phyloP scores from a whole-genome alignment of 2,113 vertebrate genomes.

The Corvus cornix region DNA sequence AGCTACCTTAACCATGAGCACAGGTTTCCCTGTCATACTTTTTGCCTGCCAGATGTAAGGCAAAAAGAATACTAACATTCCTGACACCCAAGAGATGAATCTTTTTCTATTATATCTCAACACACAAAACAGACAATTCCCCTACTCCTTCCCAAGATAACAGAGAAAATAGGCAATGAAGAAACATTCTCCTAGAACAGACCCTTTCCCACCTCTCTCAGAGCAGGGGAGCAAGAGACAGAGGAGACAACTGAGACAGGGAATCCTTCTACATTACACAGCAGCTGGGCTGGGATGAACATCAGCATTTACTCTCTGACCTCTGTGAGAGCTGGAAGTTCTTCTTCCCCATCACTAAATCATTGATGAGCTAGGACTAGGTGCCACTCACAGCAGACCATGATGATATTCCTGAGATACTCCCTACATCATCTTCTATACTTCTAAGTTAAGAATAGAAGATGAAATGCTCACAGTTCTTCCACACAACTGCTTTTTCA shows the following conservation, averaged over 20 bases:
- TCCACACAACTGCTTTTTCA: neutral
- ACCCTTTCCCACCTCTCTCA: neutral
- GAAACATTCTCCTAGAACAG: neutral
- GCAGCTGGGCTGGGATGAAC: neutral
- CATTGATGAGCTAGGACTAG: neutral
- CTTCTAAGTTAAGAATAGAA: neutral
- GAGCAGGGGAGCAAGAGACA: neutral
- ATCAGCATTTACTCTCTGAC: neutral
- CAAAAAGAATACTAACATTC: neutral
- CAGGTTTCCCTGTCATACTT: neutral
- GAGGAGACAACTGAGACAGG: neutral
- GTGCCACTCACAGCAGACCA: neutral
- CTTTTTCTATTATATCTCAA: neutral
- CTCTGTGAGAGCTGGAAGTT: neutral
- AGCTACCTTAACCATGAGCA: neutral
- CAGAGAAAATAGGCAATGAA: neutral
- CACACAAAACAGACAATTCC: neutral
- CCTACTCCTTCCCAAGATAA: neutral
- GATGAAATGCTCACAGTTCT: neutral
- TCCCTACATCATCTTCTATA: neutral
- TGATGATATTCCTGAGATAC: neutral
- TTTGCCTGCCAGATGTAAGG: accelerated
- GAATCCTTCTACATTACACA: neutral
- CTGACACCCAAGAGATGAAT: neutral
- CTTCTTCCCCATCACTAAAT: neutral